A percentile compares a stretch with the other conserved stretches of the same genome.
These are phyloP conservation scores for Cnemophilus loriae DNA, from an alignment of 2,113 vertebrate species.

Conservation along the genomic window DNA sequence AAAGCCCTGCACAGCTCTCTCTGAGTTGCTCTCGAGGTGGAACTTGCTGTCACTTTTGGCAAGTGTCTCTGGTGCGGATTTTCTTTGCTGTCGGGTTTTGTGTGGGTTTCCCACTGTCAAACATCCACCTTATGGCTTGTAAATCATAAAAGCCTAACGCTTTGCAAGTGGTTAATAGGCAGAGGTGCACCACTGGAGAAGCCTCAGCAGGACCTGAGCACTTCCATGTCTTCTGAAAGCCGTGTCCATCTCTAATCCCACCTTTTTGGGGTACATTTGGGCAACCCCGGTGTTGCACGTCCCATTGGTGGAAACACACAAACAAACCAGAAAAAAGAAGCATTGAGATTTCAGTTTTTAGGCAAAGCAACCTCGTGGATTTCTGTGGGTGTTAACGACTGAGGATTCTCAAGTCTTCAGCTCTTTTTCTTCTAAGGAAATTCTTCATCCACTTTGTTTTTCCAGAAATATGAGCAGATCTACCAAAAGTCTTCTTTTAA, in stretches of 20 bases:
- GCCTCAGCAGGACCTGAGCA: not conserved
- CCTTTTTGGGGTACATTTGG: not conserved
- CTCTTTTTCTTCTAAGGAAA: not conserved
- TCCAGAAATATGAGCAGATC: not conserved
- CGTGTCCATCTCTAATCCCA: not conserved
- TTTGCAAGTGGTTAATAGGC: not conserved
- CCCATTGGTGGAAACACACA: accelerated
- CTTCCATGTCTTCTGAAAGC: not conserved
- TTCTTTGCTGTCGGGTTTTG: constrained; percentile 29
- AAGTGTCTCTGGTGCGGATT: not conserved
- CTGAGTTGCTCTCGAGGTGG: not conserved
- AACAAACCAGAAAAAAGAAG: not conserved
- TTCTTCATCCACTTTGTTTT: not conserved
- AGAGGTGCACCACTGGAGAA: not conserved
- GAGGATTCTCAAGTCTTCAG: not conserved
- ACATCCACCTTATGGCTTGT: not conserved
- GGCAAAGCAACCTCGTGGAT: not conserved
- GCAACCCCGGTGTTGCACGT: accelerated
- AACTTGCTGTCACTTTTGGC: constrained; percentile 15
- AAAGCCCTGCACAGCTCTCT: not conserved
- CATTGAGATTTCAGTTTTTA: not conserved
- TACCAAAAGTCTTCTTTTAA: not conserved
- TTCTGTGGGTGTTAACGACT: not conserved
- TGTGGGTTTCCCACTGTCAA: not conserved
- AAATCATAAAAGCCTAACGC: not conserved